phyloP scores from a whole-genome alignment of 2,888 invertebrate genomes.

The Prosopocoilus inquinatus region DNA sequence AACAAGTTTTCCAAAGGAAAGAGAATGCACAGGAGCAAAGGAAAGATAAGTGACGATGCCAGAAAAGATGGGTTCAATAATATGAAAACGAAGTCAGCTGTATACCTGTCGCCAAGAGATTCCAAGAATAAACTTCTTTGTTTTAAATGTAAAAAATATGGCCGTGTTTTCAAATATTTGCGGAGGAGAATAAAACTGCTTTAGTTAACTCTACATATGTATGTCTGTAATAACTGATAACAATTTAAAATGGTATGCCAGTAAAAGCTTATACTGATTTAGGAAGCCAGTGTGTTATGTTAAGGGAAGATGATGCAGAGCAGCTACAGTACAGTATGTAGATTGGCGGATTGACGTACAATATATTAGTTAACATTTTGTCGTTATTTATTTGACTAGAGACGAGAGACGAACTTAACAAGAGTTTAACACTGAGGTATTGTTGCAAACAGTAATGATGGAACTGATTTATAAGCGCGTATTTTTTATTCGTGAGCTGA shows the following conservation, averaged over 20 bases:
- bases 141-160: constrained; percentile 3
- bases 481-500: no score
- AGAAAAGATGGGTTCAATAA: neutral
- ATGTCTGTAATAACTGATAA: neutral
- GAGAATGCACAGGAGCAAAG: neutral
- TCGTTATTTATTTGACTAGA: no score
- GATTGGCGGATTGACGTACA: no score
- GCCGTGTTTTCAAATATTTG: neutral
- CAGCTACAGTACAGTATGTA: no score
- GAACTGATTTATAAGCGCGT: no score
- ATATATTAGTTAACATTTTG: no score
- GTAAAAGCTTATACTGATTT: neutral
- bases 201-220: no score
- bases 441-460: no score
- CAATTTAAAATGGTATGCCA: neutral
- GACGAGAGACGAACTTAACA: no score
- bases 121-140: neutral
- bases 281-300: neutral
- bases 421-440: no score
- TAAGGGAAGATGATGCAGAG: neutral
- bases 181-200: no score
- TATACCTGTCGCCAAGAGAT: neutral
- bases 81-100: neutral
- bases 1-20: neutral
- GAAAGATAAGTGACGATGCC: neutral